Evolutionary conservation across 2,797 vertebrate genomes (phyloP).

Genomic region (Falco cherrug): DNA sequence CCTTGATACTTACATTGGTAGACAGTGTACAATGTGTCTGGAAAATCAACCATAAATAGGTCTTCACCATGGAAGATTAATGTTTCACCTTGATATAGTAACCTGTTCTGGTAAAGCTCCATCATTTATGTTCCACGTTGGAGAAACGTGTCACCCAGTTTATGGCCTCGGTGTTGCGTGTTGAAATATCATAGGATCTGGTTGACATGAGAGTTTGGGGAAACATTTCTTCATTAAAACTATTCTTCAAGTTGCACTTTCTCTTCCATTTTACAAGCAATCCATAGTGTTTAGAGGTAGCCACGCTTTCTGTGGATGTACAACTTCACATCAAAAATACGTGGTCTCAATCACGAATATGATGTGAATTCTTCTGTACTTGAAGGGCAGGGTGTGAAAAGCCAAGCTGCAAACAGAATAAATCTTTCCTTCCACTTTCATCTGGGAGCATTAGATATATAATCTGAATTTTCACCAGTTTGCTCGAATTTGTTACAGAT

Average conservation of each 20-base stretch:
- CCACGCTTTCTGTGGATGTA: background rate
- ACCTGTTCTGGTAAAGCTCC: background rate
- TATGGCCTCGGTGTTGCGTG: background rate
- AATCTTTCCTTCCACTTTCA: background rate
- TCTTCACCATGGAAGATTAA: background rate
- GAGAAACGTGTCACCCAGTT: background rate
- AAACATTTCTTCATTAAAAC: background rate
- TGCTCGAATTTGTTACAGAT: background rate
- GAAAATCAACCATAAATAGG: background rate
- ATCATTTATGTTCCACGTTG: background rate
- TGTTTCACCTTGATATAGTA: background rate
- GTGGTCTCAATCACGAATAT: accelerated
- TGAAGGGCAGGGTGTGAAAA: background rate
- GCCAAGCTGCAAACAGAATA: background rate
- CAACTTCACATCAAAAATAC: background rate
- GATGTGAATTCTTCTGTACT: background rate
- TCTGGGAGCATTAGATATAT: background rate
- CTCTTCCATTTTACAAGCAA: background rate
- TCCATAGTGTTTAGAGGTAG: background rate
- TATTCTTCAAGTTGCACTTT: background rate
- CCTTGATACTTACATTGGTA: background rate
- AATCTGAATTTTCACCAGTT: background rate
- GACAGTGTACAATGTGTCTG: background rate
- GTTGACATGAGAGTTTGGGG: background rate
- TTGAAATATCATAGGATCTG: background rate